Evolutionary conservation across 2,113 vertebrate genomes (phyloP).

Genomic region (Brienomyrus brachyistius): DNA sequence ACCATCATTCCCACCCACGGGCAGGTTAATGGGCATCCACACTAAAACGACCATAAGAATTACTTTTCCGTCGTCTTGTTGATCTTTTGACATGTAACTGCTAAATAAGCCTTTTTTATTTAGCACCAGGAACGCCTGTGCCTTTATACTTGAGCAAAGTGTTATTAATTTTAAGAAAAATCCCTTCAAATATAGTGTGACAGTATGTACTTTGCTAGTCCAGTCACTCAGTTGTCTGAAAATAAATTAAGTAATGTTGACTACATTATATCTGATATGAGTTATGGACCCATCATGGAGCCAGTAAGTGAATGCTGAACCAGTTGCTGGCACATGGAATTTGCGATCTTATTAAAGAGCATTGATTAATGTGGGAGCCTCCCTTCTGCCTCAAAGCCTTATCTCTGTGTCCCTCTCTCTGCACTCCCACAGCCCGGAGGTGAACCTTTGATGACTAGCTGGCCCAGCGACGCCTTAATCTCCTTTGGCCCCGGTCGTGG

Average conservation of each 20-base stretch:
- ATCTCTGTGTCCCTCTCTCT: background rate
- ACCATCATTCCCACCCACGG: too few relatives aligned
- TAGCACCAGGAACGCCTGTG: background rate
- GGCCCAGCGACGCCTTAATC: background rate
- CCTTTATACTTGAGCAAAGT: background rate
- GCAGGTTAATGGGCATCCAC: background rate
- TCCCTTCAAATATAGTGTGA: background rate
- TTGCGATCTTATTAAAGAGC: background rate
- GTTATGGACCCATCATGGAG: background rate
- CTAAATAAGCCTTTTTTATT: background rate
- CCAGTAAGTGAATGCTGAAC: background rate
- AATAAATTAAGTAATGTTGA: background rate
- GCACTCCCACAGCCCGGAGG: background rate
- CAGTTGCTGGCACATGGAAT: background rate
- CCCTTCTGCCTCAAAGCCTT: background rate
- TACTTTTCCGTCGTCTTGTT: background rate
- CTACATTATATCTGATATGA: background rate
- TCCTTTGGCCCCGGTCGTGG: conserved; percentile 7
- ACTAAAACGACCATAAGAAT: background rate
- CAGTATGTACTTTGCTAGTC: background rate
- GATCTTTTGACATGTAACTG: background rate
- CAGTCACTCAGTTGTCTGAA: background rate
- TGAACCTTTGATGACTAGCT: conserved; percentile 7
- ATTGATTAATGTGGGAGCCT: background rate
- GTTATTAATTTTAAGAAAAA: background rate